phyloP scores from a whole-genome alignment of 1,140 invertebrate genomes.

The Eulimnadia texana region DNA sequence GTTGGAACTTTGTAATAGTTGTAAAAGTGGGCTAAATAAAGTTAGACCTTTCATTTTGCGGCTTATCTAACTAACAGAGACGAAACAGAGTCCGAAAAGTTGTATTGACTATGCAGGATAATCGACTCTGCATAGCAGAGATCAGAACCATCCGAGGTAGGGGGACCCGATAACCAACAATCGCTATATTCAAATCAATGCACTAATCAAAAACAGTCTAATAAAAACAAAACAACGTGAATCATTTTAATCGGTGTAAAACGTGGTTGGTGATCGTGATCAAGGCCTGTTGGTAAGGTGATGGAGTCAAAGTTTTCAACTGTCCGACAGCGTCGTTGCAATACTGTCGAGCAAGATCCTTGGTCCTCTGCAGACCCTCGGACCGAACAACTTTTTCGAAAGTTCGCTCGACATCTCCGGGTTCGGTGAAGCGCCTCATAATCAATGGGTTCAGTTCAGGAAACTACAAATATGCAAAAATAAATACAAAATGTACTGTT shows the following conservation, averaged over 20 bases:
- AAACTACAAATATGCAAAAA: constrained; percentile 47
- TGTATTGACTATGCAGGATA: not conserved
- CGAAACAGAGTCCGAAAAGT: no score
- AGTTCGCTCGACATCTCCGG: constrained; percentile 83
- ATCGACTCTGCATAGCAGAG: not conserved
- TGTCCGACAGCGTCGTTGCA: constrained; percentile 68
- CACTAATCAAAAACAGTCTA: not conserved
- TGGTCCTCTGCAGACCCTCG: constrained; percentile 80
- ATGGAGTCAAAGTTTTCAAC: constrained; percentile 57
- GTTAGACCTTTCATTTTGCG: no score
- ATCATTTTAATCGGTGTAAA: constrained; percentile 30
- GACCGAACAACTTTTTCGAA: constrained; percentile 81
- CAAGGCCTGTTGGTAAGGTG: constrained; percentile 73
- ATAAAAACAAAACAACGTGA: not conserved
- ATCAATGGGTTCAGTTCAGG: constrained; percentile 92
- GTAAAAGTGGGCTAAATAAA: no score
- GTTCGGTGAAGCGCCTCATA: constrained; percentile 81
- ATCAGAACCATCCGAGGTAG: not conserved
- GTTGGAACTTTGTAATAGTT: no score
- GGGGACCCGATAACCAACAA: not conserved
- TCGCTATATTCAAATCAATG: no score
- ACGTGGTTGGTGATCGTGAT: constrained; percentile 67
- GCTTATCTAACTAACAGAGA: no score
- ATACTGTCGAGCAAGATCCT: constrained; percentile 81
- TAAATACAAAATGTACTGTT: not conserved